Conservation (phyloP, 2,888 invertebrate genomes). For the Tenthredo distinguenda region DNA sequence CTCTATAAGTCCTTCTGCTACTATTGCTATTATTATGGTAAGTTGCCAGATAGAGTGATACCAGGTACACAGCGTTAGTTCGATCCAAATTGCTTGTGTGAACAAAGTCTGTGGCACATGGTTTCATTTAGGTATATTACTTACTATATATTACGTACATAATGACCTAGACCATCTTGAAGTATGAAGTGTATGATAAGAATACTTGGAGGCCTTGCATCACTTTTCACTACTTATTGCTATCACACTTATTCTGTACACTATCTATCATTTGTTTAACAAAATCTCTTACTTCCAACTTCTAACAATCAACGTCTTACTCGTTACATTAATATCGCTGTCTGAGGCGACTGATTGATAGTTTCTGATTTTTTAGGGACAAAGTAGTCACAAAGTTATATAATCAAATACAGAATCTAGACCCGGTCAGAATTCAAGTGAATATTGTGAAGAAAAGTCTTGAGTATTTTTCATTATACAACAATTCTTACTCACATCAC, state of each 20-base stretch:
- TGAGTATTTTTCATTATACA: neutral
- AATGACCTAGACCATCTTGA: neutral
- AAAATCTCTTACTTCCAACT: neutral
- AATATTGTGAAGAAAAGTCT: neutral
- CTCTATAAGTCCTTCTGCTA: neutral
- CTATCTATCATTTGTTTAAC: neutral
- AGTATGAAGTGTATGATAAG: neutral
- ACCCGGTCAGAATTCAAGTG: constrained; percentile 26
- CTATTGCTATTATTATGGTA: neutral
- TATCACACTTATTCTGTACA: neutral
- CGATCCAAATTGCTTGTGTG: neutral
- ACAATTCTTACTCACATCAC: no score
- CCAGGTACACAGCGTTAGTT: neutral
- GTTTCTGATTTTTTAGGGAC: constrained; percentile 63
- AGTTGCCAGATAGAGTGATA: neutral
- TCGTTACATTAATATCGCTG: neutral
- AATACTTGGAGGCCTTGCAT: neutral
- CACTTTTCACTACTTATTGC: neutral
- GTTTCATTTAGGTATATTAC: neutral
- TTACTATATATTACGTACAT: neutral
- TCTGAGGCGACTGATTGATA: neutral
- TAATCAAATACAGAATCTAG: constrained; percentile 56
- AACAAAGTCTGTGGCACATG: constrained; percentile 16
- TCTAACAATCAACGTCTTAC: neutral
- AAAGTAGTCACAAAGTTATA: constrained; percentile 62